Conservation (phyloP, 2,888 invertebrate species). For the Lycophotia porphyrea region DNA sequence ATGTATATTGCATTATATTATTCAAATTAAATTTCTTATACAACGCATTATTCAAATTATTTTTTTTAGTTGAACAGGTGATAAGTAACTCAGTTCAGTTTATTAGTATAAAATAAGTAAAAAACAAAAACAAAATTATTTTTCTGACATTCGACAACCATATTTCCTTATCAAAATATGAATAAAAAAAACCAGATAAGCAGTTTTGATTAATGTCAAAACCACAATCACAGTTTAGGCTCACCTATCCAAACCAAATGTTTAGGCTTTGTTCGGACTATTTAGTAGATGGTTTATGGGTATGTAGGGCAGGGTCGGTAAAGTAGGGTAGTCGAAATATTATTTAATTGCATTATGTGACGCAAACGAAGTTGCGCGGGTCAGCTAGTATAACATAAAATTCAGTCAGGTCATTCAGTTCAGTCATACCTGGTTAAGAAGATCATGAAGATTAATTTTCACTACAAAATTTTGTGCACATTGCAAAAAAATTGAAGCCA, state of each 20-base stretch:
- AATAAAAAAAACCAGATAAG: neutral
- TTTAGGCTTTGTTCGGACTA: no score
- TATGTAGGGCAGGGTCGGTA: no score
- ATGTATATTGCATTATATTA: constrained; percentile 1
- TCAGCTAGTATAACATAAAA: no score
- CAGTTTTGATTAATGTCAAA: neutral
- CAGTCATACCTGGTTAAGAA: neutral
- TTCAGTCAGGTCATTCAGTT: no score
- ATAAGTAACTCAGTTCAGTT: neutral
- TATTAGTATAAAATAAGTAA: no score
- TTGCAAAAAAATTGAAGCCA: neutral
- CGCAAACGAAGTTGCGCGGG: no score
- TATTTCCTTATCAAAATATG: neutral
- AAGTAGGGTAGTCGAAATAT: no score
- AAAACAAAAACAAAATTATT: neutral
- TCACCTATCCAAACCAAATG: no score
- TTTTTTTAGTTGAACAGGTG: constrained; percentile 21
- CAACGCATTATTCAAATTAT: no score
- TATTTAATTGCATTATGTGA: no score
- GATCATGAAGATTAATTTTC: neutral
- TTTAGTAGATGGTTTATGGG: no score
- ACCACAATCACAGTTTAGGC: neutral
- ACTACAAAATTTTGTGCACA: neutral
- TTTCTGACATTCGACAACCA: neutral
- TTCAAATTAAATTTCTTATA: constrained; percentile 5